Evolutionary conservation across 2,113 vertebrate genomes (phyloP).

Genomic region (Corydoras maculifer): DNA sequence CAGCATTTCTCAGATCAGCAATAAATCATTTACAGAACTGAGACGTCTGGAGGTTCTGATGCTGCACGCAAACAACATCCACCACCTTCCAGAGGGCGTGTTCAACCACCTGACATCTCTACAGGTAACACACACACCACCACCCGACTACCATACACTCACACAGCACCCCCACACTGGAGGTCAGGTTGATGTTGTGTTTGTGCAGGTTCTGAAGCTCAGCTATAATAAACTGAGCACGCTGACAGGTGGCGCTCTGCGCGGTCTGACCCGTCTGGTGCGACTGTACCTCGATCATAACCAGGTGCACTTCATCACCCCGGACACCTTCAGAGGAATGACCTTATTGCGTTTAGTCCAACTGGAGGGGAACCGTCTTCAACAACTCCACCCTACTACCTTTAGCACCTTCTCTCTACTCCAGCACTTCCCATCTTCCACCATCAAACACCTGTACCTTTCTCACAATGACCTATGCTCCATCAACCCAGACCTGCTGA

Average conservation of each 20-base stretch:
- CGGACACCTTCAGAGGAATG: conserved; percentile 78
- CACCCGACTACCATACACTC: background rate
- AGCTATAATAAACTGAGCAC: conserved; percentile 88
- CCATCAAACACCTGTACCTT: conserved; percentile 81
- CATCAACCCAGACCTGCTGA: conserved; percentile 65
- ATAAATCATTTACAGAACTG: conserved; percentile 74
- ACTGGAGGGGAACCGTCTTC: conserved; percentile 83
- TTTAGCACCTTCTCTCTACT: conserved; percentile 80
- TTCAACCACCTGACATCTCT: conserved; percentile 76
- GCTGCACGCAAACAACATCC: conserved; percentile 88
- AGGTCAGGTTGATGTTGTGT: background rate
- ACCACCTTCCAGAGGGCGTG: conserved; percentile 70
- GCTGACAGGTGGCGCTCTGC: conserved; percentile 70
- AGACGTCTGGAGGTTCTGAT: conserved; percentile 79
- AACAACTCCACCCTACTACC: conserved; percentile 76
- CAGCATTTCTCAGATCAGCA: conserved; percentile 73
- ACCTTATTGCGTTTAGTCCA: conserved; percentile 78
- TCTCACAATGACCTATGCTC: conserved; percentile 78
- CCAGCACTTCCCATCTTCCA: conserved; percentile 76
- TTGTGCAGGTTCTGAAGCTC: conserved; percentile 83
- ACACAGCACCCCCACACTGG: background rate
- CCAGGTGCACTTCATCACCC: conserved; percentile 81
- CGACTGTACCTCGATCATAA: conserved; percentile 90
- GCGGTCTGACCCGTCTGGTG: conserved; percentile 73
- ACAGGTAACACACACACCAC: conserved; percentile 65